Conservation (phyloP, 2,113 vertebrate genomes). For the Eurystomus gularis region DNA sequence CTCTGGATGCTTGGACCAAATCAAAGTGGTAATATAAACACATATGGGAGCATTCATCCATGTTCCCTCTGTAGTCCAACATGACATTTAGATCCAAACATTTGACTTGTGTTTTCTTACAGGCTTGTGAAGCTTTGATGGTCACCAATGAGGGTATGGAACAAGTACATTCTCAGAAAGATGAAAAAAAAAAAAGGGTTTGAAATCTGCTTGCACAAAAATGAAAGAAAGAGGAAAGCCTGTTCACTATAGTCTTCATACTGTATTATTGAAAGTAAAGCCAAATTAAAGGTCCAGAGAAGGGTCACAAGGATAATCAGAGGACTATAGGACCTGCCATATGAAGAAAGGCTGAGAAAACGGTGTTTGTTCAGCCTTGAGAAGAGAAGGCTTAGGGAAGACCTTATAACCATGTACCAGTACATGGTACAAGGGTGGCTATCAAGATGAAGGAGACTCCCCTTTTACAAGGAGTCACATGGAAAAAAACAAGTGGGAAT, state of each 20-base stretch:
- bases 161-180: background rate
- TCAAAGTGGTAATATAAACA: background rate
- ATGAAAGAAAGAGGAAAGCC: rapidly evolving
- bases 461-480: too few relatives aligned
- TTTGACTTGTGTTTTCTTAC: background rate
- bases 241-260: background rate
- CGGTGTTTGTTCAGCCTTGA: too few relatives aligned
- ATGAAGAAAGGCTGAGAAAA: too few relatives aligned
- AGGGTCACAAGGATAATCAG: too few relatives aligned
- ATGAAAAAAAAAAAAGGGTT: background rate
- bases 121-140: background rate
- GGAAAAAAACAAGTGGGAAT: too few relatives aligned
- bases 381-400: too few relatives aligned
- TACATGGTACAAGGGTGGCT: too few relatives aligned
- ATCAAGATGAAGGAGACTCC: too few relatives aligned
- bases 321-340: too few relatives aligned
- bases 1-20: background rate
- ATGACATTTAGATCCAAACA: background rate
- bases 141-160: rapidly evolving
- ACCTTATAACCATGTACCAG: too few relatives aligned
- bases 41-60: background rate
- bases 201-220: background rate
- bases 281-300: too few relatives aligned
- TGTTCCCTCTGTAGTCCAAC: background rate
- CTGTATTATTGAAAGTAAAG: background rate